Percentiles rank a stretch among this genome's conserved stretches.
Conservation (phyloP, 2,113 vertebrate species). For the Cavia aperea region DNA sequence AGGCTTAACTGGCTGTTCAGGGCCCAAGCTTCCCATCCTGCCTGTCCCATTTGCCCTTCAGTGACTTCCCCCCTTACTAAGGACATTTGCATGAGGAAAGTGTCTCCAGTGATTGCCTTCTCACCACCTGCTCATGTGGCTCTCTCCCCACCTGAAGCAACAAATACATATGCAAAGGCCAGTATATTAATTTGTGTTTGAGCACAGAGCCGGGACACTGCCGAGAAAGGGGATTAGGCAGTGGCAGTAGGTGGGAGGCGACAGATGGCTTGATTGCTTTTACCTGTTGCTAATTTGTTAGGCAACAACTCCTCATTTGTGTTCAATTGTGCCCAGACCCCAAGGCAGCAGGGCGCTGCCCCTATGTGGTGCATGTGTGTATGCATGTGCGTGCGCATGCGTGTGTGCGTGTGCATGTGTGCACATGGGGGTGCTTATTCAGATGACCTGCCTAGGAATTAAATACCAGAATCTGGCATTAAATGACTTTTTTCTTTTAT, state of each 20-base stretch:
- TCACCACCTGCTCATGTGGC: conserved; percentile 59
- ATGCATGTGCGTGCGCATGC: accelerated
- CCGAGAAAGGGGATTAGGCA: conserved; percentile 47
- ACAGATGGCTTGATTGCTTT: conserved; percentile 64
- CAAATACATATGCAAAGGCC: conserved; percentile 67
- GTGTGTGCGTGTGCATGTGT: accelerated
- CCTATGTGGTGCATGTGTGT: not conserved
- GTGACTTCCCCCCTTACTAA: not conserved
- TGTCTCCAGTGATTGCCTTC: conserved; percentile 28
- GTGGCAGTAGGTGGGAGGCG: conserved; percentile 22
- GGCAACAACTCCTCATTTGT: conserved; percentile 25
- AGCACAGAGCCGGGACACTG: conserved; percentile 24
- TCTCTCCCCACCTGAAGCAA: conserved; percentile 59
- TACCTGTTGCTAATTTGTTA: conserved; percentile 67
- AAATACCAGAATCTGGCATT: not conserved
- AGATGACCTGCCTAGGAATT: not conserved
- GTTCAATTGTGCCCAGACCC: conserved; percentile 41
- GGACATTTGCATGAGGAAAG: conserved; percentile 44
- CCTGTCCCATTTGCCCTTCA: conserved; percentile 43
- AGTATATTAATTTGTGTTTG: conserved; percentile 62
- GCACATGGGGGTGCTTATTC: not conserved
- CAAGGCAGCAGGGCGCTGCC: accelerated
- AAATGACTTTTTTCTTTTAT: no score
- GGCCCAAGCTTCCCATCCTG: not conserved
- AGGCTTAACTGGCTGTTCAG: not conserved